Evolutionary conservation across 2,797 vertebrate species (phyloP).

Genomic region (Bradypus variegatus): DNA sequence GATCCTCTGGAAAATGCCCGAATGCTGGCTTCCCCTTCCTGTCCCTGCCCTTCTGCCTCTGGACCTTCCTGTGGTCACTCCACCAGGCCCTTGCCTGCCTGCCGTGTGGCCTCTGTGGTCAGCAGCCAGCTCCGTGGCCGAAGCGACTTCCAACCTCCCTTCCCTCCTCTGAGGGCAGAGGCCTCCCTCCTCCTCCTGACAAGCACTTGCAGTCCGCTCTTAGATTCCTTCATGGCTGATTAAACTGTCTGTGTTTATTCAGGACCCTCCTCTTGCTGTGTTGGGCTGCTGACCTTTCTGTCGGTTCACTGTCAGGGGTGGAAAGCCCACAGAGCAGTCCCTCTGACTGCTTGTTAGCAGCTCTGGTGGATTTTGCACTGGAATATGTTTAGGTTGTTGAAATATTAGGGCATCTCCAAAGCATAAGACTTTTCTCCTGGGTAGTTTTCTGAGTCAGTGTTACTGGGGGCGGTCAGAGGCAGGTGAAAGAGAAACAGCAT

Average conservation of each 20-base stretch:
- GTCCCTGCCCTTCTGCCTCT: neutral
- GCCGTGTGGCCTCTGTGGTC: neutral
- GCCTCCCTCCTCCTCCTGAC: constrained; percentile 46
- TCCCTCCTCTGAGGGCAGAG: constrained; percentile 42
- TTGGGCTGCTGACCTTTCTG: constrained; percentile 56
- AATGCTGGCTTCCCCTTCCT: neutral
- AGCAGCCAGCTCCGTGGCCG: neutral
- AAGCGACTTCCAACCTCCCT: constrained; percentile 41
- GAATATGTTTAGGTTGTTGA: neutral
- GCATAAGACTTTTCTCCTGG: neutral
- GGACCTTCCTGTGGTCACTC: neutral
- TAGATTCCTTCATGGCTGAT: constrained; percentile 61
- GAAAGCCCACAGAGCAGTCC: constrained; percentile 11
- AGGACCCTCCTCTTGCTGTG: constrained; percentile 55
- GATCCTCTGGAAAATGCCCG: constrained; percentile 31
- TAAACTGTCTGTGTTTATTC: constrained; percentile 64
- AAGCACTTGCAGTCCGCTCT: constrained; percentile 52
- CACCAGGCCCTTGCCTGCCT: neutral
- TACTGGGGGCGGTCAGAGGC: neutral
- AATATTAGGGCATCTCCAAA: constrained; percentile 4
- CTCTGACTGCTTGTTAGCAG: neutral
- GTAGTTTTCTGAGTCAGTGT: neutral
- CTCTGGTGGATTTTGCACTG: neutral
- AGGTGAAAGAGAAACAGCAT: neutral
- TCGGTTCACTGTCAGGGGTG: neutral